A percentile compares a stretch with the other conserved stretches of the same genome.
phyloP scores from a whole-genome alignment of 2,797 vertebrate genomes.

The Myotis findleyi region DNA sequence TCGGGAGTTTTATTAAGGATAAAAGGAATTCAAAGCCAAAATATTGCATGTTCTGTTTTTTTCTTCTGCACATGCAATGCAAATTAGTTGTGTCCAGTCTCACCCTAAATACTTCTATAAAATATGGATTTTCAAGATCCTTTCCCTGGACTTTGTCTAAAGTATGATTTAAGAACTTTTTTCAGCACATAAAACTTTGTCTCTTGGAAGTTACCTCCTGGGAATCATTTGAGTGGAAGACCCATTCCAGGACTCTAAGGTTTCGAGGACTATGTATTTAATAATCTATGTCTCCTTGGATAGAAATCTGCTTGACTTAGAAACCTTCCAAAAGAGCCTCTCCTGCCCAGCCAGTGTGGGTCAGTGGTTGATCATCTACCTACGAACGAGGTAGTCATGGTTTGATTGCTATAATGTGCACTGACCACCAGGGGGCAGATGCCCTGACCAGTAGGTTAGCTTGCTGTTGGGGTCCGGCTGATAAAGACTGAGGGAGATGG shows the following conservation, averaged over 20 bases:
- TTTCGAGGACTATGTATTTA: neutral
- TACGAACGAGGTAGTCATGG: no score
- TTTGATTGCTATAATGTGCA: no score
- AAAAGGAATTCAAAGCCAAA: neutral
- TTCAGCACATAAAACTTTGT: neutral
- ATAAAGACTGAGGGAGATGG: no score
- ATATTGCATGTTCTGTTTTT: neutral
- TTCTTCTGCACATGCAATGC: neutral
- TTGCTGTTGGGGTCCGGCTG: no score
- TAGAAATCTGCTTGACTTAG: neutral
- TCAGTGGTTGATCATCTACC: no score
- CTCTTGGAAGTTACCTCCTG: neutral
- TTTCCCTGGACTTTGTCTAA: slow-evolving; percentile 2
- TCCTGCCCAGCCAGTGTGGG: no score
- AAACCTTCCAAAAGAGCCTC: neutral
- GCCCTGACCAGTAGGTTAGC: no score
- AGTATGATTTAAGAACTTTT: neutral
- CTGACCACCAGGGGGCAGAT: no score
- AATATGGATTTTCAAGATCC: neutral
- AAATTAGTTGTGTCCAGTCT: neutral
- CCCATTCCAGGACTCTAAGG: neutral
- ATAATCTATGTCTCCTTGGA: neutral
- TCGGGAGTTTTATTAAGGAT: neutral
- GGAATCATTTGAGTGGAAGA: neutral
- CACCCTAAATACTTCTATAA: neutral